These are phyloP conservation scores for Emydoidea blandingii DNA, from an alignment of 2,797 vertebrate species.

Conservation along the genomic window DNA sequence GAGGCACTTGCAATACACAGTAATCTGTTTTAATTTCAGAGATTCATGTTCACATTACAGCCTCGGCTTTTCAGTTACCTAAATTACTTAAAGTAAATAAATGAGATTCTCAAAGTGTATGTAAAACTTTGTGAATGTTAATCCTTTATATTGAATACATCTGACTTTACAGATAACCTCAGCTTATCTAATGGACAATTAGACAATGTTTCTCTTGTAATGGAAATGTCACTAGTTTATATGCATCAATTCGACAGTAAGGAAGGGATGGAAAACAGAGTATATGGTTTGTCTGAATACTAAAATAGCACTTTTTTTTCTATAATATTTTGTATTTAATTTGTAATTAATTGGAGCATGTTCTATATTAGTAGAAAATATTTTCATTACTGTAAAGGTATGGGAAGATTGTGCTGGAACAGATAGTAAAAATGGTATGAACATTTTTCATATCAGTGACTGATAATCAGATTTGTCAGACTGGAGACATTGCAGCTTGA, in stretches of 20 bases:
- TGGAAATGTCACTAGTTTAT: neutral
- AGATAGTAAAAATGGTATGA: neutral
- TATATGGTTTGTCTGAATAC: neutral
- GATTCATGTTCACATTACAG: neutral
- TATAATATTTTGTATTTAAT: neutral
- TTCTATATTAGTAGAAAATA: neutral
- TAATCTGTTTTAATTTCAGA: accelerated
- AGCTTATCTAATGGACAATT: neutral
- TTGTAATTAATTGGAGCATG: neutral
- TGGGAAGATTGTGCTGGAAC: neutral
- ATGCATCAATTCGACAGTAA: neutral
- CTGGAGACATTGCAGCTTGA: neutral
- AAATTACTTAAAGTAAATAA: neutral
- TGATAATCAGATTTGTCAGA: neutral
- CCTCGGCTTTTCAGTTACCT: neutral
- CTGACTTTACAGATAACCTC: neutral
- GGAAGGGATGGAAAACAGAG: neutral
- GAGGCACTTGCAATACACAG: neutral
- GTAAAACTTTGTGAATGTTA: neutral
- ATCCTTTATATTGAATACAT: neutral
- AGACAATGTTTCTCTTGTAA: neutral
- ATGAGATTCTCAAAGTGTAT: neutral
- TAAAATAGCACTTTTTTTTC: neutral
- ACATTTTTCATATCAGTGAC: neutral
- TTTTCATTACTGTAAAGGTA: neutral